Base-by-base conservation (phyloP, 2,113 vertebrate genomes). In the Thryonomys swinderianus region DNA sequence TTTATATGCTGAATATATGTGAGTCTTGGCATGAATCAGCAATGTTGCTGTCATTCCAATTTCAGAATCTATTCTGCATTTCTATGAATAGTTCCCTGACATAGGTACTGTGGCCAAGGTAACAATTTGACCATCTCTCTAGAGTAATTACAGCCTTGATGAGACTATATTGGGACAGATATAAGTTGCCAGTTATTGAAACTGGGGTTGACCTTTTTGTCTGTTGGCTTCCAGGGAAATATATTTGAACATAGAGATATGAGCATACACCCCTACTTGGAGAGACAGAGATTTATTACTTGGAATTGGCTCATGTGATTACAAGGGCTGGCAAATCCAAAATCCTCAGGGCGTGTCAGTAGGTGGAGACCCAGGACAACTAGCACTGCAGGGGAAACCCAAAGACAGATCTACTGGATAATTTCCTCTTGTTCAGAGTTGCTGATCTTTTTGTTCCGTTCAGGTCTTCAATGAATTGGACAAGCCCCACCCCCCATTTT, bases 91-190 rank as follows among this genome's bases (percentile, higher is more conserved):
- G 64, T 88, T 95, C 74, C 66, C 40, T 78, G 89, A 96, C 88
- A 27, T 34, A 92, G 48, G 48, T 91, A 69, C 48, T 82, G 51
- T 66, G 89, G n/a, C 48, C 88, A 94, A 96, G 78, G 82, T 85
- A 96, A 92, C 55, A 90, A 55, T 88, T 42, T 92, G 93, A 89
- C 48, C 88, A 89, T 88, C 84, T 89, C 94, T 73, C 88, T 61
- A 66, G 92, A 96, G 91, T 96, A 95, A 93, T 62, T 86, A 55
- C 53, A 88, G 48, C 80, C 85, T 91, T 66, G 37, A 37, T 71
- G 79, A 95, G 64, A 80, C 57, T 92, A 34, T 59, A 81, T 59
- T 93, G 71, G 94, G 88, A 92, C 82, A 88, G 85, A 66, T 53
- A 37, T 23, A 57, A 91, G 64, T 92, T 78, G 71, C 85, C 71